A percentile compares a stretch with the other conserved stretches of the same genome.
Conservation (phyloP, 2,797 vertebrate genomes). For the Myotis myotis region DNA sequence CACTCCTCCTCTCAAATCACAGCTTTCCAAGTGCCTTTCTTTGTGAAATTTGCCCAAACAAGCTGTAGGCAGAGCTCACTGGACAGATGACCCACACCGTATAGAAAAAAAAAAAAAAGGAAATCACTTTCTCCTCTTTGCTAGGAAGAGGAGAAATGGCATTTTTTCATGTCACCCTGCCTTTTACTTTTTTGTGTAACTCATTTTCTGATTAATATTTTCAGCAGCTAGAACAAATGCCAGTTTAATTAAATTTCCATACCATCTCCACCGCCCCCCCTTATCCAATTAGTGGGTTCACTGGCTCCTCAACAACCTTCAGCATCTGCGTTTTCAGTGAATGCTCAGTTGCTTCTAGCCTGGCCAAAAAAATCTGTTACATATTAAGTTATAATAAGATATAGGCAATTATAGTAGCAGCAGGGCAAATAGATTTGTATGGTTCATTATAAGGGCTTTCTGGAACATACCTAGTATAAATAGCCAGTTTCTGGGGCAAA, state of each 20-base stretch:
- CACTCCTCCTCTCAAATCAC: conserved; percentile 72
- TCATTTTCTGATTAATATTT: conserved; percentile 78
- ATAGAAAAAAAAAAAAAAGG: background rate
- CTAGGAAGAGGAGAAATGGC: background rate
- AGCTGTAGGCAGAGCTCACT: conserved; percentile 45
- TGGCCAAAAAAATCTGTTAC: conserved; percentile 77
- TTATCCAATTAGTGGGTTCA: conserved; percentile 80
- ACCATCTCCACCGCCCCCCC: conserved; percentile 62
- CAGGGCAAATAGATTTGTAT: conserved; percentile 77
- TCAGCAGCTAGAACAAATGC: conserved; percentile 71
- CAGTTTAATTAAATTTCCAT: conserved; percentile 80
- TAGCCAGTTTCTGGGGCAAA: conserved; percentile 62
- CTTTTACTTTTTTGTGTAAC: conserved; percentile 35
- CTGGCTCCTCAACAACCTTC: conserved; percentile 75
- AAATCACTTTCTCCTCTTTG: background rate
- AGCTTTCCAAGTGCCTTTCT: conserved; percentile 70
- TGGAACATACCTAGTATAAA: conserved; percentile 68
- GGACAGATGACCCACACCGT: conserved; percentile 64
- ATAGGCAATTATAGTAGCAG: conserved; percentile 77
- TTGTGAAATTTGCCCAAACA: conserved; percentile 71
- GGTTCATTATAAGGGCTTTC: conserved; percentile 76
- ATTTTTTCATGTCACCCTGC: conserved; percentile 45
- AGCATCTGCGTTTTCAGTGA: conserved; percentile 53
- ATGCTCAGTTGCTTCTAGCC: conserved; percentile 71
- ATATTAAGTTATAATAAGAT: conserved; percentile 79